phyloP scores from a whole-genome alignment of 2,797 vertebrate species.

The Nothura maculosa region DNA sequence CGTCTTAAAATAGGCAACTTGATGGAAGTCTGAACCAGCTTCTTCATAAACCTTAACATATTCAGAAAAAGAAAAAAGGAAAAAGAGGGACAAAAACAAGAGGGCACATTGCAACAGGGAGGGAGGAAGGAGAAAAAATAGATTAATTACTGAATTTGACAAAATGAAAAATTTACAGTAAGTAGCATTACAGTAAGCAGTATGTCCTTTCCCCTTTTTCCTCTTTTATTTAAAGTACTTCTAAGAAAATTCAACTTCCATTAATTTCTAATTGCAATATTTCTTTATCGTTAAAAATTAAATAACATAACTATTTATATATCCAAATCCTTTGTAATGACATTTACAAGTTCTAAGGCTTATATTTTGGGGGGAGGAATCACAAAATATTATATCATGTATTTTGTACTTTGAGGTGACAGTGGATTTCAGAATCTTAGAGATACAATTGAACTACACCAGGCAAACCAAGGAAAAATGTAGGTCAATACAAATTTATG shows the following conservation, averaged over 20 bases:
- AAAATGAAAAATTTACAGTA: neutral
- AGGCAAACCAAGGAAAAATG: neutral
- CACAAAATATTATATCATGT: neutral
- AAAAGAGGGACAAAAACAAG: neutral
- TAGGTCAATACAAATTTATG: neutral
- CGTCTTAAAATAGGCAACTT: conserved; percentile 98
- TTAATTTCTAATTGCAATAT: neutral
- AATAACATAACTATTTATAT: neutral
- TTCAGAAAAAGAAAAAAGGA: conserved; percentile 8
- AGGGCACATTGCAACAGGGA: neutral
- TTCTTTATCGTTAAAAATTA: neutral
- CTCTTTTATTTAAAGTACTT: neutral
- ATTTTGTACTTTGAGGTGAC: neutral
- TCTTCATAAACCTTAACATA: conserved; percentile 94
- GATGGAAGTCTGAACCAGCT: conserved; percentile 99
- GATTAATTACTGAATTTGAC: neutral
- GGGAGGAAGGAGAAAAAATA: neutral
- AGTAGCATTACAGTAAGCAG: neutral
- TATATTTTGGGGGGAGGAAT: neutral
- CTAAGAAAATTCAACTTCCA: neutral
- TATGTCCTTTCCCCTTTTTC: neutral
- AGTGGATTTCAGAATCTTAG: neutral
- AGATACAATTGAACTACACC: neutral
- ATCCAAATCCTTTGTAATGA: neutral
- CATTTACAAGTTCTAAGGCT: neutral